Percentiles rank a stretch among this genome's conserved stretches.
Evolutionary conservation across 2,797 vertebrate species (phyloP).

Genomic region (Tapirus indicus): DNA sequence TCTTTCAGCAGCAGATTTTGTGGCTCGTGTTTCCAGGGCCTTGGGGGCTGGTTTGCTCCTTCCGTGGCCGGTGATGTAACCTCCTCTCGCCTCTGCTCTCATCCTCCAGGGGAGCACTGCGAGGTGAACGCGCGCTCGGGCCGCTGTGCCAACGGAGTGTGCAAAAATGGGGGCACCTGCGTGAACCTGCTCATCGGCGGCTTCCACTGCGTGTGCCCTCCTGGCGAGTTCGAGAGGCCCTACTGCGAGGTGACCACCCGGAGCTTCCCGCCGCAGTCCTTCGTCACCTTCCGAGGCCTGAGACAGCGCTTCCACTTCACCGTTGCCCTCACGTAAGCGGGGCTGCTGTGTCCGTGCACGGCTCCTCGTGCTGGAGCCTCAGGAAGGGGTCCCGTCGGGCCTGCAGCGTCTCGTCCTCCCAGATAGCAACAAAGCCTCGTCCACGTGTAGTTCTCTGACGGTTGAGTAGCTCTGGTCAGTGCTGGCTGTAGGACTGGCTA

Average conservation of each 20-base stretch:
- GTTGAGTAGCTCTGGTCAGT: accelerated
- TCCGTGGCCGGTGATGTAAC: neutral
- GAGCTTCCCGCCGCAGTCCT: constrained; percentile 97
- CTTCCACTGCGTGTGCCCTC: constrained; percentile 95
- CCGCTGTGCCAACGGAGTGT: constrained; percentile 94
- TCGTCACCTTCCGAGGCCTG: constrained; percentile 97
- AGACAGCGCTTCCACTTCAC: constrained; percentile 99
- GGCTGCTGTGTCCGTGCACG: accelerated
- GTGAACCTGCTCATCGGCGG: constrained; percentile 96
- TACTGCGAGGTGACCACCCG: constrained; percentile 98
- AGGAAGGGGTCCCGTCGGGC: accelerated
- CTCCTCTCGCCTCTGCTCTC: neutral
- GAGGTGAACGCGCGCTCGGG: constrained; percentile 94
- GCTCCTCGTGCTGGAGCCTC: accelerated
- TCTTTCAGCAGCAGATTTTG: neutral
- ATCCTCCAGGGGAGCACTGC: constrained; percentile 93
- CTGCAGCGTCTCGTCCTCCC: accelerated
- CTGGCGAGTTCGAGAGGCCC: constrained; percentile 94
- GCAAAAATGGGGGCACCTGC: constrained; percentile 97
- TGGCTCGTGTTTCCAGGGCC: neutral
- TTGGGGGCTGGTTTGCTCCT: neutral
- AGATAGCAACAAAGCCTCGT: constrained; percentile 84
- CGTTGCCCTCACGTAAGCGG: constrained; percentile 95
- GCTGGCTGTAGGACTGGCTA: neutral
- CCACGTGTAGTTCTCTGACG: accelerated